Evolutionary conservation across 2,113 vertebrate species (phyloP).

Genomic region (Porphyrio hochstetteri): DNA sequence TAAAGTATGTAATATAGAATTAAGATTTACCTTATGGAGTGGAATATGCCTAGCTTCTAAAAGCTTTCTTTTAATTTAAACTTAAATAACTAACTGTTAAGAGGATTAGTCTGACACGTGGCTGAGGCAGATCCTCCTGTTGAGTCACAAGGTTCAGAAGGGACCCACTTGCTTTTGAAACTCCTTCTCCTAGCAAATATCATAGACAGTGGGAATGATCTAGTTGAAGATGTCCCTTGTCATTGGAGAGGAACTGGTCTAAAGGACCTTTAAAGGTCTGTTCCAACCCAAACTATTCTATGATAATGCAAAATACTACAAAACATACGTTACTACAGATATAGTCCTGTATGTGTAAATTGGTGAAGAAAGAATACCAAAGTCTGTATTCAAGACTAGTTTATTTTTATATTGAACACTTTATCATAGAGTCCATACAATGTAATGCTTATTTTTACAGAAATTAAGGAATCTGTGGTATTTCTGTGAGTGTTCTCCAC

Average conservation of each 20-base stretch:
- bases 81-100: not conserved
- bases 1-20: not conserved
- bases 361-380: not conserved
- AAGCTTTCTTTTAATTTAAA: fast-evolving
- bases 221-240: no score
- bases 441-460: not conserved
- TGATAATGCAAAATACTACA: no score
- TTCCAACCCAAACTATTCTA: no score
- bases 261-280: no score
- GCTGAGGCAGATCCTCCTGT: no score
- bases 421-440: not conserved
- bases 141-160: no score
- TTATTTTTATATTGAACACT: not conserved
- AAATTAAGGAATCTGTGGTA: not conserved
- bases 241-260: no score
- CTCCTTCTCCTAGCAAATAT: no score
- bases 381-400: not conserved
- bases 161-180: no score
- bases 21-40: not conserved
- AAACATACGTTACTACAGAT: no score
- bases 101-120: no score
- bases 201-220: no score
- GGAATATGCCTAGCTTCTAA: not conserved
- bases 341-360: not conserved
- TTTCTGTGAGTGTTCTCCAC: not conserved